Conservation (phyloP, 2,797 vertebrate species). For the Peromyscus attwateri region DNA sequence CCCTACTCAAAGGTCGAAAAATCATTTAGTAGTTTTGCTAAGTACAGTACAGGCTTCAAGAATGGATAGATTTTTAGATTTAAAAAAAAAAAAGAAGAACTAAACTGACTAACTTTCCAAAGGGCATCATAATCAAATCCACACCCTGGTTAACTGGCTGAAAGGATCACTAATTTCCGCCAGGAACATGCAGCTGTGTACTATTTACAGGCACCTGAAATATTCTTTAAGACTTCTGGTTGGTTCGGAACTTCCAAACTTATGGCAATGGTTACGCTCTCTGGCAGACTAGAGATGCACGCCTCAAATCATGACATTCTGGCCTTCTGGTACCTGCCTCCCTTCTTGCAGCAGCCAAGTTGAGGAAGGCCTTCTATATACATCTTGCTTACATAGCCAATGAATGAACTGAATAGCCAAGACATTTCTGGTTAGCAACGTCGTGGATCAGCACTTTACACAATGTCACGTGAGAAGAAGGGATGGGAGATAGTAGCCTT, state of each 20-base stretch:
- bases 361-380: not conserved
- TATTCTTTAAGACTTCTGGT: not conserved
- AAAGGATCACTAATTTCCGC: not conserved
- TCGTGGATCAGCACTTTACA: not conserved
- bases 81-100: slow-evolving; percentile 11
- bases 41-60: not conserved
- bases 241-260: not conserved
- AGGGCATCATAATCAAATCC: not conserved
- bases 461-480: not conserved
- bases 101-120: not conserved
- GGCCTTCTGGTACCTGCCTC: not conserved
- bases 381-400: not conserved
- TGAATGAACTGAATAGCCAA: not conserved
- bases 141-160: not conserved
- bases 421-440: not conserved
- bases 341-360: not conserved
- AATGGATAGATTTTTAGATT: not conserved
- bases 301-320: not conserved
- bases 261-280: not conserved
- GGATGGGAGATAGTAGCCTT: not conserved
- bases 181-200: not conserved
- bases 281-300: not conserved
- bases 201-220: not conserved
- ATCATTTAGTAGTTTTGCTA: not conserved
- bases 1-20: slow-evolving; percentile 49